Percentiles rank a stretch among this genome's conserved stretches.
Conservation (phyloP, 2,888 invertebrate species). For the Ommatoiulus sabulosus region DNA sequence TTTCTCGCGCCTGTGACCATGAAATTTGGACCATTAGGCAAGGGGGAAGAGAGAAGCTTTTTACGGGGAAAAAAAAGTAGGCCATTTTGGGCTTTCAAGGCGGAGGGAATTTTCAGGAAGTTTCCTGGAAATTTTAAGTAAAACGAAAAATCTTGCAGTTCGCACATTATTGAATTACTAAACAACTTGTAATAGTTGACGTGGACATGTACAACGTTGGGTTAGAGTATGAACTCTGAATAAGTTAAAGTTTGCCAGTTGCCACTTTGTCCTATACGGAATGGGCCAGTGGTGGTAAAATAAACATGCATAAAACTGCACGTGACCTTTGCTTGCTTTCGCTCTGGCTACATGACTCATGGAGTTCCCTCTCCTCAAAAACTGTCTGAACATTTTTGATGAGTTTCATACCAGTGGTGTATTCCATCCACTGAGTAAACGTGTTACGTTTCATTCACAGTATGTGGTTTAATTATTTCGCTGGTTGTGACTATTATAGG, state of each 20-base stretch:
- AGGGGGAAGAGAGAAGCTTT: background rate
- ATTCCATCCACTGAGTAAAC: background rate
- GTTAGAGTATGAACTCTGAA: too few relatives aligned
- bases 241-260: too few relatives aligned
- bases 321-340: background rate
- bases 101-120: background rate
- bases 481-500: background rate
- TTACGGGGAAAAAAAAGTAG: background rate
- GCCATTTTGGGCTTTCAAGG: background rate
- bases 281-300: background rate
- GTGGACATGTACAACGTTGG: too few relatives aligned
- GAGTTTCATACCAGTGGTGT: background rate
- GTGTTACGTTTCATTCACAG: background rate
- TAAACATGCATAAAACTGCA: background rate
- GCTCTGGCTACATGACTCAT: background rate
- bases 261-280: too few relatives aligned
- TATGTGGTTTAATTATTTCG: background rate
- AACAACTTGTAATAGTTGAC: background rate
- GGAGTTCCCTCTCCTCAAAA: background rate
- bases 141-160: background rate
- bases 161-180: background rate
- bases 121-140: background rate
- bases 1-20: background rate
- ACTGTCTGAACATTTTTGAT: background rate
- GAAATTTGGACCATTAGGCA: slow-evolving; percentile 19